Evolutionary conservation across 1,140 invertebrate genomes (phyloP), one percentile per base, ranked within the genome.

Genomic region (Aethina tumida): DNA sequence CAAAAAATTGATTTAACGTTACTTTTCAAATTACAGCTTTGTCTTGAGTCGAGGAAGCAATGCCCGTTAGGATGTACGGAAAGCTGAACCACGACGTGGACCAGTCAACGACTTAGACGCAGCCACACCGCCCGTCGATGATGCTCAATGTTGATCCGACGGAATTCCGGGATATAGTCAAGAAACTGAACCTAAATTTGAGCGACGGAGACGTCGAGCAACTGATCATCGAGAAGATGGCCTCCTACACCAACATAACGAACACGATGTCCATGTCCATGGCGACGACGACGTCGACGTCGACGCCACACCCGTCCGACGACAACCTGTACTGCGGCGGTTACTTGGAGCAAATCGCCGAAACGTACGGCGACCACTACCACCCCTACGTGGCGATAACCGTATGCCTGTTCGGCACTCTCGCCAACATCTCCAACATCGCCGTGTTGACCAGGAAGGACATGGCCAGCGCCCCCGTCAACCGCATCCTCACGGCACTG

Each of bases 391-490:
- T 80, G 10, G 73, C 77, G 10, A 59, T 85, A 2, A 50, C 73
- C 2, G 81, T 96, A 2, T 95, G 91, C 59, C 60, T 85, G 14
- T 86, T 94, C 48, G 91, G 92, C 13, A 83, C 83, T 22, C 65
- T 93, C 34, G 83, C 88, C n/a, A 96, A 96, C 56, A 65, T 86
- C 8, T 64, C 94, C 20, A 96, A 93, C 56, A 83, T 96, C 21
- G 76, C 84, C 2, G 87, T 96, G 1, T 60, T 96, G 15, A 93
- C 90, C 1, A 68, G 85, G 19, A 81, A 83, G 45, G 81, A 89
- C 42, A 81, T 92, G 71, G 72, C 75, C 3, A 64, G 73, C 22
- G 77, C 83, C 0, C 83, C 88, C 1, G 89, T 90, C 33, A 93
- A 92, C 56, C 69, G 77, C 35, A 84, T 92, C 20, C 69, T 93